Evolutionary conservation across 1,140 invertebrate genomes (phyloP).

Genomic region (Anadara kagoshimensis): DNA sequence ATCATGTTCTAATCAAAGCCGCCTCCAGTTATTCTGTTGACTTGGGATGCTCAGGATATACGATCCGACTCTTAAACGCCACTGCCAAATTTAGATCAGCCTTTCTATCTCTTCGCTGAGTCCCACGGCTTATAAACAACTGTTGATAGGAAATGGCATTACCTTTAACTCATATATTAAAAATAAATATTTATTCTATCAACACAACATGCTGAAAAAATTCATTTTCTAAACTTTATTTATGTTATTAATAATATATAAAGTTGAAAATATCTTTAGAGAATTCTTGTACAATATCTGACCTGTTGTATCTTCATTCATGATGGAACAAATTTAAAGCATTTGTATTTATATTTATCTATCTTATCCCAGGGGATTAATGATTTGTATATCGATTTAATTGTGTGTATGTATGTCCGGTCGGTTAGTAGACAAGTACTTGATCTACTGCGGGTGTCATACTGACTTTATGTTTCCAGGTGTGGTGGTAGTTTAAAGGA

Average conservation of each 20-base stretch:
- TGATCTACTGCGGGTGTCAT: constrained; percentile 41
- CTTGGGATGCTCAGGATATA: constrained; percentile 39
- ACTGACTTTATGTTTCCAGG: constrained; percentile 1
- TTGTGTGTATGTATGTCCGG: constrained; percentile 30
- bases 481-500: no score
- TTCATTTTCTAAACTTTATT: constrained; percentile 24
- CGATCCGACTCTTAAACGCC: constrained; percentile 26
- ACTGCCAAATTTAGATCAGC: constrained; percentile 38
- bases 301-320: constrained; percentile 29
- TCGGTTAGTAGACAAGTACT: constrained; percentile 46
- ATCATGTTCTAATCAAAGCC: constrained; percentile 23
- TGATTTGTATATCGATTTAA: constrained; percentile 21
- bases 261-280: constrained; percentile 9
- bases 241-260: constrained; percentile 11
- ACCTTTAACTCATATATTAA: constrained; percentile 22
- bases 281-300: constrained; percentile 11
- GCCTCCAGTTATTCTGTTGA: constrained; percentile 36
- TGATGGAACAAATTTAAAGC: constrained; percentile 31
- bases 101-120: no score
- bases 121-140: background rate
- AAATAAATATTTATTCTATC: no score
- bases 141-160: constrained; percentile 18
- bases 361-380: constrained; percentile 39
- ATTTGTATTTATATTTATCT: constrained; percentile 38
- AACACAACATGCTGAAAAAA: constrained; percentile 21